Base-by-base conservation (phyloP, 1,140 invertebrate genomes). In the Eupristina koningsbergeri region DNA sequence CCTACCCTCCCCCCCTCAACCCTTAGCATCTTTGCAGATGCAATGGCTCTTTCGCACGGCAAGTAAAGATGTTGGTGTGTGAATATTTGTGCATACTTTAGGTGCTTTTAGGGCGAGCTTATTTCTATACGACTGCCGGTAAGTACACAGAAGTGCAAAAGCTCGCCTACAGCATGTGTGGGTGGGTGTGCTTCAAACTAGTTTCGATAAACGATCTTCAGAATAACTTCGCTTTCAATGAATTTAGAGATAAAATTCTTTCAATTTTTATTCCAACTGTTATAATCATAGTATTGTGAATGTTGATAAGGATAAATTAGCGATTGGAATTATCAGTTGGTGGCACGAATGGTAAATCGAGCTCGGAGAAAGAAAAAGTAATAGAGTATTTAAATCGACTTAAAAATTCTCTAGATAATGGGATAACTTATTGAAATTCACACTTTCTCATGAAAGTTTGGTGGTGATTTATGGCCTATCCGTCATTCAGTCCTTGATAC, bases 51-150 rank as follows among this genome's bases (percentile, higher is more conserved):
- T n/a, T n/a, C n/a, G 45, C 31, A 22, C 13, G 11, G 45, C 13
- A 50, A 50, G 11, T 50, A 26, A 34, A 80, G 11, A 71, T 53
- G 36, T 1, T 22, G 29, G 34, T 34, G 39, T 71, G 58, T 63
- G 73, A 82, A 76, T 76, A 67, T 82, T 76, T 82, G 73, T 76
- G 74, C 61, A 76, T 31, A 76, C 74, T 76, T 82, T 82, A 58
- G 58, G 41, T 81, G 47, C 71, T 75, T 74, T 74, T 34, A 53
- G 39, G 19, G 53, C 7, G 26, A 76, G 73, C 31, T 82, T 82
- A 76, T 81, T 75, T 81, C 29, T 74, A 61, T 71, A 80, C 22
- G n/a, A 9, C 22, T 0, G 41, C 64, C 36, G n/a, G 8, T 7
- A 34, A 9, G 17, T 67, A 67, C 50, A 79, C 22, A n/a, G 8